Evolutionary conservation across 2,797 vertebrate genomes (phyloP).

Genomic region (Simalia tracyae): DNA sequence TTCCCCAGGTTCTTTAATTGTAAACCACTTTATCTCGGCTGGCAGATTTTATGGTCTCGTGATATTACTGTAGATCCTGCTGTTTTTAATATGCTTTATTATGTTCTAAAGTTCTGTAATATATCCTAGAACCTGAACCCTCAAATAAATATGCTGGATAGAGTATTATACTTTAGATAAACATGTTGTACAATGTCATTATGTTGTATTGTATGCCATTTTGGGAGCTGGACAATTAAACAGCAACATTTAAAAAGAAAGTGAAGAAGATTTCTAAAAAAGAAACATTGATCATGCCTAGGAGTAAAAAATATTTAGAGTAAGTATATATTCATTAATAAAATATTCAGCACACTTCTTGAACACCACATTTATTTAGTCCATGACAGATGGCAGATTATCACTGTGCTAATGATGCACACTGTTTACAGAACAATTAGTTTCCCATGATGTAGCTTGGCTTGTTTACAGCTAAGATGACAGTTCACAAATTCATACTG

Average conservation of each 20-base stretch:
- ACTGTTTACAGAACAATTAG: not conserved
- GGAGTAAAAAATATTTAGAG: not conserved
- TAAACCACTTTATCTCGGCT: not conserved
- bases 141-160: not conserved
- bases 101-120: not conserved
- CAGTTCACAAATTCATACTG: not conserved
- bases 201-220: not conserved
- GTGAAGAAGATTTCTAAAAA: not conserved
- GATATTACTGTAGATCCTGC: not conserved
- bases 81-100: not conserved
- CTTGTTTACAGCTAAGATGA: conserved; percentile 45
- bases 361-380: conserved; percentile 60
- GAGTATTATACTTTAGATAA: not conserved
- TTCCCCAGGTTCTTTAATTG: not conserved
- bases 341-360: conserved; percentile 36
- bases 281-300: not conserved
- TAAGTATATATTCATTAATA: not conserved
- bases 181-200: not conserved
- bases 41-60: not conserved
- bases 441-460: conserved; percentile 29
- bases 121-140: not conserved
- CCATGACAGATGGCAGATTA: conserved; percentile 41
- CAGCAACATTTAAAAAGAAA: not conserved
- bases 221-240: not conserved
- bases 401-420: conserved; percentile 23